Evolutionary conservation across 2,888 invertebrate species (phyloP).

Genomic region (Malachius bipustulatus): DNA sequence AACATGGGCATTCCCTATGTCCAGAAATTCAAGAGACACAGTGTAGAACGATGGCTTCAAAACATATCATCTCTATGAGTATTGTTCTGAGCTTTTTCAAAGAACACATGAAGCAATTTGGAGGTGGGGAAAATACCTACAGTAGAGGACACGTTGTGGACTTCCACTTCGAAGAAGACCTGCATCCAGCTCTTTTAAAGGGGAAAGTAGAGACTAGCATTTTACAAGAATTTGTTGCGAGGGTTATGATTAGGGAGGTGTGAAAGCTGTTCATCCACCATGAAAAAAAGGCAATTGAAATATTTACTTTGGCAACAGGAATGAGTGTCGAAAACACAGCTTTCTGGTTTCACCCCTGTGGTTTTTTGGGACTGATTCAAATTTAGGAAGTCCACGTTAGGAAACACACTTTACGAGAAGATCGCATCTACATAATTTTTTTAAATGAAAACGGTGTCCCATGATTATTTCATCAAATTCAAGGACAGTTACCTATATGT

Average conservation of each 20-base stretch:
- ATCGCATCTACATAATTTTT: conserved; percentile 9
- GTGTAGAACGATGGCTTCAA: no score
- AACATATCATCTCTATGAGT: no score
- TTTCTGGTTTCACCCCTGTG: conserved; percentile 12
- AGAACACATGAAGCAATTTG: conserved; percentile 6
- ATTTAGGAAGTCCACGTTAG: not conserved
- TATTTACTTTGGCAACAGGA: conserved; percentile 7
- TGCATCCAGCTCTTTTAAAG: not conserved
- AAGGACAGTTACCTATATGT: conserved; percentile 8
- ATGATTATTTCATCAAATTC: conserved; percentile 15
- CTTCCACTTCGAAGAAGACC: not conserved
- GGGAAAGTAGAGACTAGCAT: conserved; percentile 5
- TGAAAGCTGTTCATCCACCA: conserved; percentile 10
- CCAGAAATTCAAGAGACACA: no score
- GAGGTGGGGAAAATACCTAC: conserved; percentile 5
- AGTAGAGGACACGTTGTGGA: conserved; percentile 4
- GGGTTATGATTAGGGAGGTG: conserved; percentile 9
- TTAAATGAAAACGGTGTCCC: conserved; percentile 6
- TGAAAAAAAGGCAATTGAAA: conserved; percentile 10
- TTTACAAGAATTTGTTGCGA: conserved; percentile 9
- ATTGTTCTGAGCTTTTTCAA: conserved; percentile 1
- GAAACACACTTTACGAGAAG: conserved; percentile 6
- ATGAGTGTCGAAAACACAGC: conserved; percentile 9
- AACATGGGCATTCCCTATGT: no score
- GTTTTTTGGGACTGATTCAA: conserved; percentile 12